phyloP scores from a whole-genome alignment of 2,797 vertebrate species.

The Gallirallus australis region DNA sequence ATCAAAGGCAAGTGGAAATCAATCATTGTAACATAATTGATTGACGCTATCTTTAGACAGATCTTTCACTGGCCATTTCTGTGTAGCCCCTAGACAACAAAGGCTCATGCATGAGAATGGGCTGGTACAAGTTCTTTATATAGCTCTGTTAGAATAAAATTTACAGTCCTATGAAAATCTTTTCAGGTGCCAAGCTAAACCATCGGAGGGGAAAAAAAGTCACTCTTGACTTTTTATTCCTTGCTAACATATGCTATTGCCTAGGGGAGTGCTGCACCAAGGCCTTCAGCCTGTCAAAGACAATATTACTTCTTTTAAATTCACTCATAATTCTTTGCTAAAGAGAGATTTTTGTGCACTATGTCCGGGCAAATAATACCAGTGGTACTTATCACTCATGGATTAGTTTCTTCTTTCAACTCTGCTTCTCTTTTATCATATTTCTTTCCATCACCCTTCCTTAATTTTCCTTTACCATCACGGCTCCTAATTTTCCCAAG shows the following conservation, averaged over 20 bases:
- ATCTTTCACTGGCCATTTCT: not conserved
- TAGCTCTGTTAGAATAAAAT: not conserved
- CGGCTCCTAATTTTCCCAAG: not conserved
- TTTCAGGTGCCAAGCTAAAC: not conserved
- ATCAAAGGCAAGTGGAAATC: constrained; percentile 4
- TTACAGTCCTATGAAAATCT: not conserved
- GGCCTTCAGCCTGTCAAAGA: not conserved
- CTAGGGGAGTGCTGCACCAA: not conserved
- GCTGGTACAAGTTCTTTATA: not conserved
- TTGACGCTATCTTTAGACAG: not conserved
- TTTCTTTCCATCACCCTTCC: not conserved
- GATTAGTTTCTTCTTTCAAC: not conserved
- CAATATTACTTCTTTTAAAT: not conserved
- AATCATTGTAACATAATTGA: not conserved
- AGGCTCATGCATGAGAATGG: not conserved
- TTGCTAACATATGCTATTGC: not conserved
- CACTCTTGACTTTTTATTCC: not conserved
- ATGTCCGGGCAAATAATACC: not conserved
- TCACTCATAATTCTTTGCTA: not conserved
- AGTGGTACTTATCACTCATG: not conserved
- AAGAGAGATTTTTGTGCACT: not conserved
- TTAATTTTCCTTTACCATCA: not conserved
- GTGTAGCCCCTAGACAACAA: not conserved
- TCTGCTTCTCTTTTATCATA: fast-evolving
- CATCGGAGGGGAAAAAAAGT: not conserved